Evolutionary conservation across 2,888 invertebrate genomes (phyloP), one percentile per base, ranked within the genome.

Genomic region (Acrobasis repandana): DNA sequence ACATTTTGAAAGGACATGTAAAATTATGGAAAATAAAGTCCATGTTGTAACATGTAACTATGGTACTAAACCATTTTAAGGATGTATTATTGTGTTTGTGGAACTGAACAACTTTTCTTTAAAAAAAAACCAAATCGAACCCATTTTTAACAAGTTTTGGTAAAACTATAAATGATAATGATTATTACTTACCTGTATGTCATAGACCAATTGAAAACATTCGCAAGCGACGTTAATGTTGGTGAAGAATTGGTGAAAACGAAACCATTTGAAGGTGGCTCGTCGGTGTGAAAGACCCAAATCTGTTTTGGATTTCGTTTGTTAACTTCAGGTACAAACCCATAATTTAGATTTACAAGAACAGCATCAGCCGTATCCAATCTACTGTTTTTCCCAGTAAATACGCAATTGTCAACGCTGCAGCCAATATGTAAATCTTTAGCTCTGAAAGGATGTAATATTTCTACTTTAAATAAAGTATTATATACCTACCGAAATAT

Each of bases 141-240:
- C n/a, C n/a, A n/a, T n/a, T n/a, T n/a, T n/a, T n/a, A n/a, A n/a
- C n/a, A n/a, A n/a, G n/a, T n/a, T n/a, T n/a, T n/a, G n/a, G n/a
- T n/a, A n/a, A n/a, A n/a, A n/a, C n/a, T n/a, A n/a, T 28, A 6
- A 28, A 6, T 6, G 28, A 28, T 28, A 8, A 28, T 6, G 8
- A 28, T 28, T 2, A 8, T 28, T 2, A 6, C 28, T 28, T 77
- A 95, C 93, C 93, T 90, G 74, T 94, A 95, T 2, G 93, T 93
- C 95, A 95, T 95, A 0, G 95, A 94, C 95, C 95, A 95, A 75
- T 95, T 95, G 71, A 95, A 96, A n/a, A 94, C 65, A 10, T 93
- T 91, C 65, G 94, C 90, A 67, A 94, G 93, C 36, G 91, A 79
- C 1, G 76, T 71, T 28, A 81, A 60, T 3, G 91, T 72, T 1